Evolutionary conservation across 2,888 invertebrate genomes (phyloP).

Genomic region (Fragum fragum): DNA sequence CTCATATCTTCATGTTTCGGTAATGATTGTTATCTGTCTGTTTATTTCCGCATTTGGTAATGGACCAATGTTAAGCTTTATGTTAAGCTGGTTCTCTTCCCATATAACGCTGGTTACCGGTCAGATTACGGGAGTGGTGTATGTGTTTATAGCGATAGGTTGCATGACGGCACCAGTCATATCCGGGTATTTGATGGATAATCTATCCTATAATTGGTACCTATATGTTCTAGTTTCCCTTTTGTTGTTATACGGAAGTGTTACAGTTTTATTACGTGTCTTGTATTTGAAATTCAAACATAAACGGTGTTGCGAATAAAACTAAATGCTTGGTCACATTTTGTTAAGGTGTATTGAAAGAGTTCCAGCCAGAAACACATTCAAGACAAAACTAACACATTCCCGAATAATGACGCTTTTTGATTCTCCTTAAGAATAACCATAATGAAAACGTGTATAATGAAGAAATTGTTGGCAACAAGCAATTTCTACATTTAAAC

Average conservation of each 20-base stretch:
- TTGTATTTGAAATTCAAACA: neutral
- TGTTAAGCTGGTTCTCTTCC: slow-evolving; percentile 12
- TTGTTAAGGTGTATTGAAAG: too few relatives aligned
- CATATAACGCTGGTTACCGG: neutral
- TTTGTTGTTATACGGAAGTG: neutral
- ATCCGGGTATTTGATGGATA: slow-evolving; percentile 14
- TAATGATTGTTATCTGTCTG: neutral
- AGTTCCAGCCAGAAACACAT: too few relatives aligned
- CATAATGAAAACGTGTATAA: too few relatives aligned
- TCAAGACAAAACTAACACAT: too few relatives aligned
- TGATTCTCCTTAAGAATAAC: too few relatives aligned
- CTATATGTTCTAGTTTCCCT: neutral
- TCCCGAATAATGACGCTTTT: too few relatives aligned
- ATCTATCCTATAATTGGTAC: neutral
- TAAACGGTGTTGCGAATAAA: too few relatives aligned
- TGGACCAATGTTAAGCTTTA: neutral
- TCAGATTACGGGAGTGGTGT: neutral
- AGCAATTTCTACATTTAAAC: too few relatives aligned
- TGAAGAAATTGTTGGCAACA: too few relatives aligned
- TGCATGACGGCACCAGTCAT: slow-evolving; percentile 13
- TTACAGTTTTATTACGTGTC: neutral
- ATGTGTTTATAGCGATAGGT: slow-evolving; percentile 18
- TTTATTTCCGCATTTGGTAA: slow-evolving; percentile 1
- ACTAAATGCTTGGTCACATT: too few relatives aligned
- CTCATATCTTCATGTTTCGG: neutral